Conservation (phyloP, 1,140 invertebrate genomes). For the Drosophila pallidifrons region DNA sequence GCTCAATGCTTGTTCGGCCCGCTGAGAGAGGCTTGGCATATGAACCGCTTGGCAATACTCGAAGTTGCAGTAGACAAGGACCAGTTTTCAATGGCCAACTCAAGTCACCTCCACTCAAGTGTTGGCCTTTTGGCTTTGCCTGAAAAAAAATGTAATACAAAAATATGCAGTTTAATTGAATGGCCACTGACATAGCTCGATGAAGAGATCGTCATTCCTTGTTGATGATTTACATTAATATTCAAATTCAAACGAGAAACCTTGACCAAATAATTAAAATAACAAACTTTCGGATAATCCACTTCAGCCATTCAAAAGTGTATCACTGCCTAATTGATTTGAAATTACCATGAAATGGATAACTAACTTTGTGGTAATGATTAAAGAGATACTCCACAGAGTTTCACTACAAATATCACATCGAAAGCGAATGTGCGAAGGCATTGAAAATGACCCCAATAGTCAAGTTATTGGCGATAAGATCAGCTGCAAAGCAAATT, state of each 20-base stretch:
- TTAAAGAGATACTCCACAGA: neutral
- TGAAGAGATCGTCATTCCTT: neutral
- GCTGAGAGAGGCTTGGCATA: slow-evolving; percentile 66
- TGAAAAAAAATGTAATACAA: slow-evolving; percentile 5
- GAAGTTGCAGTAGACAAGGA: slow-evolving; percentile 39
- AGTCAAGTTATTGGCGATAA: neutral
- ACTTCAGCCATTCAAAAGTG: too few relatives aligned
- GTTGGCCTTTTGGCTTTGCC: slow-evolving; percentile 50
- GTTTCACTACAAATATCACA: neutral
- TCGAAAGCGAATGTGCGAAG: neutral
- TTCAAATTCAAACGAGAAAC: neutral
- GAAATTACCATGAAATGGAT: neutral
- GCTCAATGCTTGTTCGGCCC: slow-evolving; percentile 64
- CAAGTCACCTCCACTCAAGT: slow-evolving; percentile 25
- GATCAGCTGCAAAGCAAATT: neutral
- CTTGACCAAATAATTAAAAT: too few relatives aligned
- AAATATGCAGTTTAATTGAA: slow-evolving; percentile 63
- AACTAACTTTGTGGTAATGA: neutral
- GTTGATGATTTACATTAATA: neutral
- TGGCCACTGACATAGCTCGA: slow-evolving; percentile 40
- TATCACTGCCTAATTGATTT: neutral
- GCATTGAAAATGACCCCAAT: neutral
- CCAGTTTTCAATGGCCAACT: slow-evolving; percentile 58
- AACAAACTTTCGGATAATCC: too few relatives aligned
- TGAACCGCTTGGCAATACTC: slow-evolving; percentile 23